These are phyloP conservation scores for Ceratoteleas bidentatus DNA, from an alignment of 1,140 invertebrate species.

Conservation along the genomic window DNA sequence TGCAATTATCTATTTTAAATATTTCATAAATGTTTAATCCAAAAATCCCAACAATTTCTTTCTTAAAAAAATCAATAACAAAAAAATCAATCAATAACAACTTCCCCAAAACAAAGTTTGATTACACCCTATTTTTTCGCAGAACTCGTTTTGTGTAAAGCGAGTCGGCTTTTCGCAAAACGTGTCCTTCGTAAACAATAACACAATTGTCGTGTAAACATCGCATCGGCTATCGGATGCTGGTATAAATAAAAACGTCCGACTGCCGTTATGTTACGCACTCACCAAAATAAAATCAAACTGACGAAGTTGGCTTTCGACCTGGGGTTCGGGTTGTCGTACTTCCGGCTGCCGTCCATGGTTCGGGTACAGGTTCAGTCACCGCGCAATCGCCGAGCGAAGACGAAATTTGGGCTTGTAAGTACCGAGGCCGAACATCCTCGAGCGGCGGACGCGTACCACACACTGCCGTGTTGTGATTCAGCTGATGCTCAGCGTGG, in stretches of 20 bases:
- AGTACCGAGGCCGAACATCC: slow-evolving; percentile 19
- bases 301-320: slow-evolving; percentile 36
- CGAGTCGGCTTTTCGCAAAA: too few relatives aligned
- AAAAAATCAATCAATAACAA: too few relatives aligned
- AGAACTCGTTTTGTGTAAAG: too few relatives aligned
- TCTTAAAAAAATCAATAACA: too few relatives aligned
- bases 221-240: neutral
- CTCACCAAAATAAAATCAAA: slow-evolving; percentile 55
- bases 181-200: too few relatives aligned
- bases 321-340: slow-evolving; percentile 52
- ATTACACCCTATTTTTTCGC: too few relatives aligned
- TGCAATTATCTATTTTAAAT: too few relatives aligned
- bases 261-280: neutral
- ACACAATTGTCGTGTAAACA: too few relatives aligned
- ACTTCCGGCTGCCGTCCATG: slow-evolving; percentile 49
- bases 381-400: slow-evolving; percentile 16
- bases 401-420: slow-evolving; percentile 19
- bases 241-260: slow-evolving; percentile 37
- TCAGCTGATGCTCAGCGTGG: too few relatives aligned
- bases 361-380: slow-evolving; percentile 31
- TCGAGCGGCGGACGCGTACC: slow-evolving; percentile 13
- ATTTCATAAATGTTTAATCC: too few relatives aligned
- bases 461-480: neutral
- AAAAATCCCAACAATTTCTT: too few relatives aligned
- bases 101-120: too few relatives aligned